A percentile compares a stretch with the other conserved stretches of the same genome.
Conservation (phyloP, 2,797 vertebrate genomes). For the Sphenodon punctatus region DNA sequence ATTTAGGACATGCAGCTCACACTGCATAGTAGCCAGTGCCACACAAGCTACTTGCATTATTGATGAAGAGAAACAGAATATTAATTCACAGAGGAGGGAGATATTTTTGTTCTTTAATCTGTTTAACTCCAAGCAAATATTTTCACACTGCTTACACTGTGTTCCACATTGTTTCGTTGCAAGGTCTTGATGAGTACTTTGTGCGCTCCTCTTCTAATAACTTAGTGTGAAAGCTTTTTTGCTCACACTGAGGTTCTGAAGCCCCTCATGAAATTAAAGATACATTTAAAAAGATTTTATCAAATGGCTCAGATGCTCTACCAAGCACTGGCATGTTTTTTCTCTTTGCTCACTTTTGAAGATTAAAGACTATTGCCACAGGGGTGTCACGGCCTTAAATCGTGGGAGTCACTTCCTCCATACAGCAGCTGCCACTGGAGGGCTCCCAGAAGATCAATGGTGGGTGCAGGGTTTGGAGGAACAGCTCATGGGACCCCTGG, state of each 20-base stretch:
- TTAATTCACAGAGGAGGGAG: constrained; percentile 32
- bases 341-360: not conserved
- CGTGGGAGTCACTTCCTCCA: not conserved
- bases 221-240: not conserved
- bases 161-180: not conserved
- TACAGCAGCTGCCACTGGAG: no score
- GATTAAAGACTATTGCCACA: not conserved
- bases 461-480: no score
- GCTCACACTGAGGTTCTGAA: not conserved
- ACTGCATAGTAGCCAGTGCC: constrained; percentile 9
- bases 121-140: not conserved
- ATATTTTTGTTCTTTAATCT: constrained; percentile 22
- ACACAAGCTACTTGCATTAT: constrained; percentile 45
- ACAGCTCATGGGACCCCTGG: no score
- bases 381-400: no score
- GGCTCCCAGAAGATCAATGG: no score
- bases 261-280: not conserved
- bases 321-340: not conserved
- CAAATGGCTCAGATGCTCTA: not conserved
- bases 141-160: not conserved
- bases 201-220: not conserved
- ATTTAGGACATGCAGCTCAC: constrained; percentile 43
- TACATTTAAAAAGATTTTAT: constrained; percentile 7
- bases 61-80: constrained; percentile 30
- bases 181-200: not conserved